phyloP scores from a whole-genome alignment of 2,797 vertebrate genomes.

The Rhadinocentrus ornatus region DNA sequence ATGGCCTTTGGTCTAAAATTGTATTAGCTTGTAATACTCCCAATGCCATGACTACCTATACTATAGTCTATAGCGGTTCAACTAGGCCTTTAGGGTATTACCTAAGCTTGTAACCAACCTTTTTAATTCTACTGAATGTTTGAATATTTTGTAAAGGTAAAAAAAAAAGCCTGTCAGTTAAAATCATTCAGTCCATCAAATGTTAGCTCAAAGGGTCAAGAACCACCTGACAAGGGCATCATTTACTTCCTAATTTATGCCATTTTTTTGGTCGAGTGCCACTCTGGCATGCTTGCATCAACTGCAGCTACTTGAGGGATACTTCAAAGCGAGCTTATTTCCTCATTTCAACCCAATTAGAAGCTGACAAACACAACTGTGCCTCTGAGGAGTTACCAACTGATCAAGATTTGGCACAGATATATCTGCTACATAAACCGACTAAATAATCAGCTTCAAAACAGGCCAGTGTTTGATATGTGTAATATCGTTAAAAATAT shows the following conservation, averaged over 20 bases:
- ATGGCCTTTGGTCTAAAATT: too few relatives aligned
- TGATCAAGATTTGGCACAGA: conserved; percentile 54
- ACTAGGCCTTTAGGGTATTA: not conserved
- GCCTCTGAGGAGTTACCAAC: conserved; percentile 60
- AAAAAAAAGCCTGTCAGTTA: not conserved
- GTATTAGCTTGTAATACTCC: too few relatives aligned
- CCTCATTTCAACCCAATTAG: conserved; percentile 69
- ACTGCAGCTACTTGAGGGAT: conserved; percentile 40
- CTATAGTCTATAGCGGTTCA: not conserved
- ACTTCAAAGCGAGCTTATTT: conserved; percentile 61
- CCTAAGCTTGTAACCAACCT: not conserved
- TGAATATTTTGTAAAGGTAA: not conserved
- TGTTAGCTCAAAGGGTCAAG: conserved; percentile 34
- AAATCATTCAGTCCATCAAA: conserved; percentile 8
- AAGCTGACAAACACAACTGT: conserved; percentile 57
- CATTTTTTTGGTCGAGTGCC: conserved; percentile 18
- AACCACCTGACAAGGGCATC: conserved; percentile 3
- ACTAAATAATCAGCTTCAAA: conserved; percentile 51
- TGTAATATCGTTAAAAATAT: conserved; percentile 31
- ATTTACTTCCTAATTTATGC: conserved; percentile 18
- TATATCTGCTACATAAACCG: conserved; percentile 33
- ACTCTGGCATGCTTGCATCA: conserved; percentile 10
- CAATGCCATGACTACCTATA: too few relatives aligned
- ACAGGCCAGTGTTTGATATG: conserved; percentile 31
- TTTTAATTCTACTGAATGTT: not conserved